Base-by-base conservation (phyloP, 2,797 vertebrate genomes). In the Rousettus madagascariensis region DNA sequence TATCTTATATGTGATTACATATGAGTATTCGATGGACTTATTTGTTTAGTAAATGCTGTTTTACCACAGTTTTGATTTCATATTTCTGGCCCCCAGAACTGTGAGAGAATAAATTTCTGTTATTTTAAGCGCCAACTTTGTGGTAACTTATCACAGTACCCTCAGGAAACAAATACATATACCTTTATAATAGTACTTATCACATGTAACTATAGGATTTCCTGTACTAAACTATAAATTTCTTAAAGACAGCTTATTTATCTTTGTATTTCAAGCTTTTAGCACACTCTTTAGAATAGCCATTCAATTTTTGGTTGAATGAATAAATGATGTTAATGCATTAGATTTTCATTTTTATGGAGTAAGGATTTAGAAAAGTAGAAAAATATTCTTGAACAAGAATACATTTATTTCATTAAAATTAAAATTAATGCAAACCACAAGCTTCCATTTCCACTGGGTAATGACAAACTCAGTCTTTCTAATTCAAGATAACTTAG, bases 301-400 rank as follows among this genome's bases (percentile, higher is more conserved):
- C 3, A 9, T 84, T 57, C 0, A 24, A 46, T 77, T 87, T 93
- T 91, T 74, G 43, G 26, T 51, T 65, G 38, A 87, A 57, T 83
- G 55, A 78, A 57, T 65, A 83, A 91, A 88, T 77, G 20, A 66
- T 65, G 20, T 57, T 66, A 91, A 71, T 33, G 26, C 24, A 65
- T 83, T 84, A 79, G 8, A 63, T 33, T 93, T 87, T 72, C 59
- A 89, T 78, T 92, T 95, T 95, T 78, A 78, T 30, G 9, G n/a
- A 78, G 12, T 19, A 65, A 88, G n/a, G 55, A 28, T 30, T 86
- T 87, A 9, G 11, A 38, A 80, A 86, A 53, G n/a, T 51, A 49
- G 53, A 75, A 46, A 46, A 24, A 26, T 77, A 30, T 57, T 68
- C 43, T 61, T 82, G 51, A 69, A 86, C 59, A 59, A 53, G 5